Evolutionary conservation across 2,113 vertebrate genomes (phyloP), one percentile per base, ranked within the genome.

Genomic region (Heterochromis multidens): DNA sequence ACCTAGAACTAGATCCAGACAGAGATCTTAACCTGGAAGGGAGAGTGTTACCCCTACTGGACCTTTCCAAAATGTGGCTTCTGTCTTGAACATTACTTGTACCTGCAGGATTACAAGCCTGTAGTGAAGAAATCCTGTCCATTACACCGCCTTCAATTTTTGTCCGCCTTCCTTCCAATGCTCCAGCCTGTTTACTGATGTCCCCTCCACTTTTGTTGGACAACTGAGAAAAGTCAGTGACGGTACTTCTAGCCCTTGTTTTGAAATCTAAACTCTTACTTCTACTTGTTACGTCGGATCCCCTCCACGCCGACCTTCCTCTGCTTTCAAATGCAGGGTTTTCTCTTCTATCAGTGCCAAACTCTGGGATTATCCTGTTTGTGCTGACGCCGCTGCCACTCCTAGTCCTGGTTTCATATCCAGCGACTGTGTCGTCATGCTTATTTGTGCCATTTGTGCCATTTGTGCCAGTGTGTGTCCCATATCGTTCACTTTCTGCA

Each of bases 211-310:
- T 33, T 37, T 81, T 88, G 27, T 29, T 72, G 56, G 74, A 57
- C 10, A 56, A 17, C 3, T 6, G 14, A 3, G 83, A 76, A 12
- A 27, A 17, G n/a, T 91, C 62, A n/a, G 56, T 6, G 7, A 21
- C 49, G 59, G 16, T 40, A 8, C 46, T 89, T 37, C 23, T 60
- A 25, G 10, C 19, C 2, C 58, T 49, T 37, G 35, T 82, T 82
- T 87, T 92, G 91, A 88, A 90, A 82, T 95, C 94, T 46, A 95
- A 89, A 89, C 95, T 96, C 80, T 82, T 92, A 83, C 93, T 96
- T 89, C 93, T 93, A 67, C 23, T 93, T 7, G 82, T 11, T 35
- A 89, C 5, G 65, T 79, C 37, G 6, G 9, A 3, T 76, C 33
- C 81, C 80, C 83, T 94, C 87, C 35, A 63, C 7, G 93, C 92